These are phyloP conservation scores for Drosophila arizonae DNA, from an alignment of 1,140 invertebrate species.

Conservation along the genomic window DNA sequence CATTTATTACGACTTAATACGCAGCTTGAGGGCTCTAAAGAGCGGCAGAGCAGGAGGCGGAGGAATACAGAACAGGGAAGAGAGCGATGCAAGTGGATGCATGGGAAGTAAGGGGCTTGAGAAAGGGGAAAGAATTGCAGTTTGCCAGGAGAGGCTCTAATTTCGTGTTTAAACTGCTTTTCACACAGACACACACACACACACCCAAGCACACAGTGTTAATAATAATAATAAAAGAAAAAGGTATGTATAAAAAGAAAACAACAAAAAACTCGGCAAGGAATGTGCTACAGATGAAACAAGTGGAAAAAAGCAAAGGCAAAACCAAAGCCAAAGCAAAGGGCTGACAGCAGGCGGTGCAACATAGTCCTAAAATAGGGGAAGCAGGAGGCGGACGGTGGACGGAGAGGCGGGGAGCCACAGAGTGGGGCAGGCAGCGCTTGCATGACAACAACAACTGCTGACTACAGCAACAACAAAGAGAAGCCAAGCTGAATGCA, in stretches of 20 bases:
- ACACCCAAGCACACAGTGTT: conserved; percentile 26
- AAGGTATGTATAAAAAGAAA: conserved; percentile 12
- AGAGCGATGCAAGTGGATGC: neutral
- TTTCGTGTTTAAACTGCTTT: conserved; percentile 79
- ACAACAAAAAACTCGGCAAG: conserved; percentile 14
- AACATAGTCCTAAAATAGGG: neutral
- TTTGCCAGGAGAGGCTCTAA: conserved; percentile 56
- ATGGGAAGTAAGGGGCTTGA: neutral
- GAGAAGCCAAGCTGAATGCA: conserved; percentile 27
- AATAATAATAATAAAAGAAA: conserved; percentile 29
- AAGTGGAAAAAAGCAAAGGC: conserved; percentile 43
- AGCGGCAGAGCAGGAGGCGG: neutral
- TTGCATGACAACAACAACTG: conserved; percentile 33
- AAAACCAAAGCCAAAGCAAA: conserved; percentile 34
- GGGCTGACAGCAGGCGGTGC: conserved; percentile 53
- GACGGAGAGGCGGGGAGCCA: neutral
- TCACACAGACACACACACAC: conserved; percentile 52
- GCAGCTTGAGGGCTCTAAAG: conserved; percentile 34
- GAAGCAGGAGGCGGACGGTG: neutral
- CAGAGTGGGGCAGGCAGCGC: conserved; percentile 34
- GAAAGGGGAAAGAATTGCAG: conserved; percentile 9
- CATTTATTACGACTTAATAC: conserved; percentile 79
- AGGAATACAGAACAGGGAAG: neutral
- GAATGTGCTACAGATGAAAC: conserved; percentile 46
- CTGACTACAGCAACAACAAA: conserved; percentile 23